Conservation (phyloP, 2,113 vertebrate genomes). For the Spea bombifrons region DNA sequence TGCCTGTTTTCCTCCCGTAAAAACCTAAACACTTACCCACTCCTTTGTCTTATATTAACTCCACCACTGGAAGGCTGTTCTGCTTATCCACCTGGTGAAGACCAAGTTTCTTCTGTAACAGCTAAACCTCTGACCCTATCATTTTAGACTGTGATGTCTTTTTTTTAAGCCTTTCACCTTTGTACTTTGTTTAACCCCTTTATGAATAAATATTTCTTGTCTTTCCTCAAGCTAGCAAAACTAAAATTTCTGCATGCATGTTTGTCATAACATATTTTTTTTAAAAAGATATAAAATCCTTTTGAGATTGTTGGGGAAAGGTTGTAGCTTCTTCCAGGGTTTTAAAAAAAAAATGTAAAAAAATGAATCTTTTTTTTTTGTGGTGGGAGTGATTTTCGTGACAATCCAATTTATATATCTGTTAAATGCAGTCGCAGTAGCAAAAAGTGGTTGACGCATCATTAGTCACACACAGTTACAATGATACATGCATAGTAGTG, state of each 20-base stretch:
- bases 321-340: background rate
- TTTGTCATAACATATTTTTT: conserved; percentile 1
- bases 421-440: conserved; percentile 3
- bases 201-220: no score
- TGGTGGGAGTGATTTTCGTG: background rate
- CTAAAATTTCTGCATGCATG: background rate
- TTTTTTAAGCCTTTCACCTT: no score
- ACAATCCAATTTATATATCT: background rate
- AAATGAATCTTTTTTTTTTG: conserved; percentile 7
- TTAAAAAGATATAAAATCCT: conserved; percentile 20
- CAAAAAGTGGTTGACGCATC: conserved; percentile 42
- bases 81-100: no score
- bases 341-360: background rate
- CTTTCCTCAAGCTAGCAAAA: no score
- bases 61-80: no score
- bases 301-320: conserved; percentile 14
- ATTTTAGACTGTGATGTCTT: no score
- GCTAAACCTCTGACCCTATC: no score
- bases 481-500: conserved; percentile 23
- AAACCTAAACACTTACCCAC: no score
- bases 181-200: no score
- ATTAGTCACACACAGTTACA: conserved; percentile 32
- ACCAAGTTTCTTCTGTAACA: no score
- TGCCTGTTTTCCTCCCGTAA: no score
- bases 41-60: no score